Evolutionary conservation across 2,797 vertebrate species (phyloP).

Genomic region (Protosalanx chinensis): DNA sequence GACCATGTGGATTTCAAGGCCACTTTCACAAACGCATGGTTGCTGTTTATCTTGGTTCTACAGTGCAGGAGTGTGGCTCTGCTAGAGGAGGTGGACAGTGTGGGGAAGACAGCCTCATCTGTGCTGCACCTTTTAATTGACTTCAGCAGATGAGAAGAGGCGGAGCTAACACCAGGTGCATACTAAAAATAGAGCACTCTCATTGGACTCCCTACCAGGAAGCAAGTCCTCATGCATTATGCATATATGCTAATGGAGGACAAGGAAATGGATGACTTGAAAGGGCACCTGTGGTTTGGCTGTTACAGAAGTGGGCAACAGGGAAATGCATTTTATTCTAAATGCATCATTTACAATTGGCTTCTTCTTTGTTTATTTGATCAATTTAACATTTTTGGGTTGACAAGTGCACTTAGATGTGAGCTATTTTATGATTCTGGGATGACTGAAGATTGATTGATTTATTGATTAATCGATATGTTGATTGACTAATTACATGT

Average conservation of each 20-base stretch:
- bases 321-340: constrained; percentile 44
- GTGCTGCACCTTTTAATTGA: constrained; percentile 49
- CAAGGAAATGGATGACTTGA: constrained; percentile 67
- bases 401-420: constrained; percentile 41
- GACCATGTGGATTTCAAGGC: no score
- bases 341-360: constrained; percentile 45
- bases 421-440: constrained; percentile 29
- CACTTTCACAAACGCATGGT: no score
- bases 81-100: background rate
- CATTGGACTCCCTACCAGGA: constrained; percentile 63
- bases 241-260: constrained; percentile 71
- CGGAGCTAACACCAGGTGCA: constrained; percentile 61
- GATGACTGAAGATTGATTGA: background rate
- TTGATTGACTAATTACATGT: background rate
- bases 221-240: constrained; percentile 70
- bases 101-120: constrained; percentile 20
- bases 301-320: constrained; percentile 58
- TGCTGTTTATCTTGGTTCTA: no score
- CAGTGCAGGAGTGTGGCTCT: background rate
- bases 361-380: no score
- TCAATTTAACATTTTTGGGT: constrained; percentile 31
- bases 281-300: constrained; percentile 67
- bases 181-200: constrained; percentile 68
- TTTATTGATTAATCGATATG: background rate
- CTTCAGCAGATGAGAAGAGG: constrained; percentile 54